Evolutionary conservation across 1,140 invertebrate genomes (phyloP).

Genomic region (Drosophila parabipectinata): DNA sequence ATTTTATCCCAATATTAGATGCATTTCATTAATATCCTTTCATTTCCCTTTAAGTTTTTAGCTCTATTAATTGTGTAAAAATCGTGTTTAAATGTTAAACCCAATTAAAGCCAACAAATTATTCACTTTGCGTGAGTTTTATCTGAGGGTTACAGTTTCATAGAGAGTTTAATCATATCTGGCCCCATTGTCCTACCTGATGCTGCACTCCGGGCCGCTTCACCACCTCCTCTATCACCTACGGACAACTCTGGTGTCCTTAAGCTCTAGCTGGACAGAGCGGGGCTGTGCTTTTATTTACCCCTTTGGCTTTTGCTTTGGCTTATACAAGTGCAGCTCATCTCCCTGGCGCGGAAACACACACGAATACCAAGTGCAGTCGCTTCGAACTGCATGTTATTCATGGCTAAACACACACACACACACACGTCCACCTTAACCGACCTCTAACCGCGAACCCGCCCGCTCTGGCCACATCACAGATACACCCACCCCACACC

Average conservation of each 20-base stretch:
- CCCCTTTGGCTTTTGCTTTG: conserved; percentile 71
- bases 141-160: conserved; percentile 51
- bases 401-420: conserved; percentile 70
- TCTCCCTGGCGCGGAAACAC: conserved; percentile 9
- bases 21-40: no score
- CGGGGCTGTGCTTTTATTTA: conserved; percentile 72
- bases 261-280: conserved; percentile 58
- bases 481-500: conserved; percentile 1
- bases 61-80: not conserved
- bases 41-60: no score
- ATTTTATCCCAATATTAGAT: not conserved
- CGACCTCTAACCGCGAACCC: conserved; percentile 49
- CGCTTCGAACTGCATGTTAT: conserved; percentile 78
- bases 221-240: not conserved
- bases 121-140: conserved; percentile 45
- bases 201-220: not conserved
- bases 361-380: conserved; percentile 42
- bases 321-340: conserved; percentile 75
- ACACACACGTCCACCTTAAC: conserved; percentile 16
- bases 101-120: conserved; percentile 44
- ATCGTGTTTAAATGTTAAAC: conserved; percentile 22
- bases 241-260: conserved; percentile 38
- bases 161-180: conserved; percentile 68
- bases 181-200: conserved; percentile 61
- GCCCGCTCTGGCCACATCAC: not conserved